Percentiles rank a stretch among this genome's conserved stretches.
Evolutionary conservation across 2,113 vertebrate species (phyloP).

Genomic region (Pyxicephalus adspersus): DNA sequence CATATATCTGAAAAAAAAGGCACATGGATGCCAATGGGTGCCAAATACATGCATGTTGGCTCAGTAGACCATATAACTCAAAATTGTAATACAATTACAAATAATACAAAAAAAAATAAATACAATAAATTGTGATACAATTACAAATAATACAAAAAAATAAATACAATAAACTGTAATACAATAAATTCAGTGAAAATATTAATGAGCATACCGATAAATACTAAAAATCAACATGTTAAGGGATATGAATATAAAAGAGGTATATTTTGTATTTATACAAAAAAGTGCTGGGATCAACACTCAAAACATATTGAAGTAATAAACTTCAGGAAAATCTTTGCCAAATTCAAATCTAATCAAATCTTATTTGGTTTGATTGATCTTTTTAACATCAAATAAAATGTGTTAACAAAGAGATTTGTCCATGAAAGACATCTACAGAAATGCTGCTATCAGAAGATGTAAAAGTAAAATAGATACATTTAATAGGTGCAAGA

Average conservation of each 20-base stretch:
- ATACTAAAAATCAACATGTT: neutral
- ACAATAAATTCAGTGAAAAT: neutral
- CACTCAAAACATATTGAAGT: slow-evolving; percentile 12
- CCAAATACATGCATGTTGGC: no score
- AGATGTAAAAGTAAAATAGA: slow-evolving; percentile 9
- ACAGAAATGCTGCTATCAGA: slow-evolving; percentile 8
- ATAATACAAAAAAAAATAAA: no score
- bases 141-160: no score
- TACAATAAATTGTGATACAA: no score
- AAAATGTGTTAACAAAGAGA: slow-evolving; percentile 36
- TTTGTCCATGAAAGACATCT: slow-evolving; percentile 36
- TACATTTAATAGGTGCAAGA: slow-evolving; percentile 1
- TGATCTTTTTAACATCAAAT: slow-evolving; percentile 44
- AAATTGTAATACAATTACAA: no score
- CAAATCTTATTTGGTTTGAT: slow-evolving; percentile 6
- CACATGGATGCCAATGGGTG: no score
- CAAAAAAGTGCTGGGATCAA: slow-evolving; percentile 27
- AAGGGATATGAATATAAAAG: neutral
- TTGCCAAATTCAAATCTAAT: slow-evolving; percentile 17
- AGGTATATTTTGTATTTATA: slow-evolving; percentile 18
- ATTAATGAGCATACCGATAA: neutral
- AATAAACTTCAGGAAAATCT: slow-evolving; percentile 14
- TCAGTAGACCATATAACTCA: no score
- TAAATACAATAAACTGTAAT: no score
- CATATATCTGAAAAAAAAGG: no score